phyloP scores from a whole-genome alignment of 2,888 invertebrate species.

The Bombyx huttoni region DNA sequence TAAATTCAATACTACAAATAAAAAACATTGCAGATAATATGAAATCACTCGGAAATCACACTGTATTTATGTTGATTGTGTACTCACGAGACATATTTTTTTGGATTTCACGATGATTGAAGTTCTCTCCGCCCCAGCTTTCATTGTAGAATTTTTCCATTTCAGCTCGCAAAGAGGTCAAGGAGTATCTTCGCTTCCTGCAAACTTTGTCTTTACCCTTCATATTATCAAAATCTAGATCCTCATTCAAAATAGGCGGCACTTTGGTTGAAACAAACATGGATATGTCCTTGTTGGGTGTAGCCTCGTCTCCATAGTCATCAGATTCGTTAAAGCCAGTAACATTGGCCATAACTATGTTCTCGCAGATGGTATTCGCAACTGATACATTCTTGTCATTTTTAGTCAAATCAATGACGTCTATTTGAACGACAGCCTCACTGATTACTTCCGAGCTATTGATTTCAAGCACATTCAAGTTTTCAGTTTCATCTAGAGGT shows the following conservation, averaged over 20 bases:
- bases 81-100: conserved; percentile 77
- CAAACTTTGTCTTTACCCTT: conserved; percentile 47
- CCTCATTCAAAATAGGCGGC: conserved; percentile 51
- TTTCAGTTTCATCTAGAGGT: conserved; percentile 6
- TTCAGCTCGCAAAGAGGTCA: conserved; percentile 54
- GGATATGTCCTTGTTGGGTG: conserved; percentile 18
- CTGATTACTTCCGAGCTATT: conserved; percentile 7
- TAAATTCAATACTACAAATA: no score
- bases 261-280: conserved; percentile 56
- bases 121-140: conserved; percentile 76
- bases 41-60: no score
- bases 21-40: no score
- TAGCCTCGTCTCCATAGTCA: conserved; percentile 23
- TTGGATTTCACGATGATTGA: conserved; percentile 70
- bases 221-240: conserved; percentile 59
- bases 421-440: conserved; percentile 10
- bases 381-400: conserved; percentile 19
- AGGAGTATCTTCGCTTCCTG: conserved; percentile 43
- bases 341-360: conserved; percentile 55
- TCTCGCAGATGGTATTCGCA: conserved; percentile 34
- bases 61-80: background rate
- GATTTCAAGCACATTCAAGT: conserved; percentile 11
- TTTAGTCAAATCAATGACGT: conserved; percentile 39
- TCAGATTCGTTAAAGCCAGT: conserved; percentile 39
- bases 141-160: conserved; percentile 77